These are phyloP conservation scores for Microcebus jonahi DNA, from an alignment of 2,113 vertebrate species.

Conservation along the genomic window DNA sequence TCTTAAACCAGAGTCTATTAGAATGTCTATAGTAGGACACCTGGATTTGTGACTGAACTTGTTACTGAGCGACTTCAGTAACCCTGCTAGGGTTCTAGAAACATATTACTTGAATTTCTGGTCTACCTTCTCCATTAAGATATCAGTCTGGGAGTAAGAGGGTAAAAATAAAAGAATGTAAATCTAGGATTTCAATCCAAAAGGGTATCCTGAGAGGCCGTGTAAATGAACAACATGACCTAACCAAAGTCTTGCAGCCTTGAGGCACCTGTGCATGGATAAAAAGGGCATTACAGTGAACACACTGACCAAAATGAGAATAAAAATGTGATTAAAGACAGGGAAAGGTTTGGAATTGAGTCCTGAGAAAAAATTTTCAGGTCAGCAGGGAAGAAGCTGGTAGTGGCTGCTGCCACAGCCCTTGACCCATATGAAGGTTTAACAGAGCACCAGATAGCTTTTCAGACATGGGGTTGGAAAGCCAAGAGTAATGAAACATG, in stretches of 20 bases:
- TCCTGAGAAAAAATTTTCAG: not conserved
- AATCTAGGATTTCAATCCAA: not conserved
- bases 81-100: not conserved
- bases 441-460: not conserved
- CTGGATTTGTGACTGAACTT: not conserved
- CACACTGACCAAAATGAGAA: not conserved
- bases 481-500: not conserved
- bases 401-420: not conserved
- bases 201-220: not conserved
- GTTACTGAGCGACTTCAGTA: not conserved
- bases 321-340: constrained; percentile 2
- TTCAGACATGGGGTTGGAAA: constrained; percentile 19
- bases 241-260: not conserved
- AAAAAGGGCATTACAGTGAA: not conserved
- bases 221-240: not conserved
- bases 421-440: not conserved
- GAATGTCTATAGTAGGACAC: not conserved
- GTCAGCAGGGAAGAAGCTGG: not conserved
- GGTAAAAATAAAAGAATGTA: constrained; percentile 20
- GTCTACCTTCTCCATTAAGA: not conserved
- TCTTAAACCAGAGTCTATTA: not conserved
- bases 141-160: not conserved
- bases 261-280: not conserved
- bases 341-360: not conserved
- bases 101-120: not conserved